A percentile compares a stretch with the other conserved stretches of the same genome.
phyloP scores from a whole-genome alignment of 2,888 invertebrate species.

The Harmothoe impar region DNA sequence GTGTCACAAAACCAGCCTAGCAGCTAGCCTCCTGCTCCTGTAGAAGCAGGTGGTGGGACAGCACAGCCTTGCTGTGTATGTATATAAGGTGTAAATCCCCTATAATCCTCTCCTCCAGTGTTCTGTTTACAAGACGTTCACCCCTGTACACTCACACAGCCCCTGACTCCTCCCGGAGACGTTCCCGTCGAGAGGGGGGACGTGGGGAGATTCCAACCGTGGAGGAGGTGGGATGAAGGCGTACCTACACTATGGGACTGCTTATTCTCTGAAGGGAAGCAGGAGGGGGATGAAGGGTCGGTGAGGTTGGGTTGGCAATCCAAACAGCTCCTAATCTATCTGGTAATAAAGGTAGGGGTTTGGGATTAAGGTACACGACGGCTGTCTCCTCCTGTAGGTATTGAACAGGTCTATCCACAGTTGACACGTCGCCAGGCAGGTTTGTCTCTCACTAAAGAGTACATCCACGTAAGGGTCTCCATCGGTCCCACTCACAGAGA shows the following conservation, averaged over 20 bases:
- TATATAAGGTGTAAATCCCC: too few species aligned
- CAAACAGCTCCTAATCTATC: neutral
- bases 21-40: too few species aligned
- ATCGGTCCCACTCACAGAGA: constrained; percentile 2
- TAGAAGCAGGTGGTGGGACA: too few species aligned
- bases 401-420: neutral
- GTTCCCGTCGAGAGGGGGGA: too few species aligned
- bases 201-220: too few species aligned
- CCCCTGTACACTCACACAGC: neutral
- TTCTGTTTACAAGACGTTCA: too few species aligned
- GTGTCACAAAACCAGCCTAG: too few species aligned
- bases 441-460: constrained; percentile 51
- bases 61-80: too few species aligned
- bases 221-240: neutral
- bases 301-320: neutral
- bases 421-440: neutral
- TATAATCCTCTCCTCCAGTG: too few species aligned
- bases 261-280: neutral
- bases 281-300: neutral
- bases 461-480: constrained; percentile 43
- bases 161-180: neutral
- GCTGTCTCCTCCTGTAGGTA: neutral
- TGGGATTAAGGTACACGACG: neutral
- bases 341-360: neutral
- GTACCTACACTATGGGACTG: neutral